Evolutionary conservation across 1,140 invertebrate species (phyloP).

Genomic region (Dryas iulia): DNA sequence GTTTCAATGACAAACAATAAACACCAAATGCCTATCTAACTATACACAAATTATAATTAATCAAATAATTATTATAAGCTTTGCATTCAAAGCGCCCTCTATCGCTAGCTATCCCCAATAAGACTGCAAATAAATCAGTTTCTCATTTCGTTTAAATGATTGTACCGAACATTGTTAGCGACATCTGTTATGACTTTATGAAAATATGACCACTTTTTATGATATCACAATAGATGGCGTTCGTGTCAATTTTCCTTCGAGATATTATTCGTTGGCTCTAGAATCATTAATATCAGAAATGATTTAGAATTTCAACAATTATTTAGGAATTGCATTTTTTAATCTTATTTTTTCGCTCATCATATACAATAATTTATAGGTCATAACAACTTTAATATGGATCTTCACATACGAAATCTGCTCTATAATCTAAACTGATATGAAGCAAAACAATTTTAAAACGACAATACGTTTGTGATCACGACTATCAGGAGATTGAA

Average conservation of each 20-base stretch:
- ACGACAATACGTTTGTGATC: neutral
- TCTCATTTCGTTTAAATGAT: neutral
- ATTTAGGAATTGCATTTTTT: neutral
- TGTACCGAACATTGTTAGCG: neutral
- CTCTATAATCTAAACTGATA: neutral
- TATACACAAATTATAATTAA: constrained; percentile 34
- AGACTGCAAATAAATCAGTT: neutral
- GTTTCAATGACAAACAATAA: constrained; percentile 53
- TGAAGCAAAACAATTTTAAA: neutral
- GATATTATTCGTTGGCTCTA: constrained; percentile 4
- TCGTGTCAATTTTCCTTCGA: neutral
- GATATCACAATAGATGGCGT: constrained; percentile 13
- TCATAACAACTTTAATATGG: neutral
- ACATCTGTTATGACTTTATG: constrained; percentile 8
- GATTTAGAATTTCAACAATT: constrained; percentile 12
- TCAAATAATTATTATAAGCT: constrained; percentile 40
- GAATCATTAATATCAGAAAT: constrained; percentile 14
- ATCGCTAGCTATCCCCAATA: neutral
- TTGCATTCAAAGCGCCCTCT: constrained; percentile 44
- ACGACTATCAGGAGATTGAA: constrained; percentile 1
- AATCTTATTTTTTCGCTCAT: neutral
- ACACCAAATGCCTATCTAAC: constrained; percentile 24
- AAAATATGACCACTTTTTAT: neutral
- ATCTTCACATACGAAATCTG: neutral
- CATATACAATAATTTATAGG: neutral